Percentiles rank a stretch among this genome's conserved stretches.
Conservation (phyloP, 2,797 vertebrate genomes). For the Nannoperca australis region DNA sequence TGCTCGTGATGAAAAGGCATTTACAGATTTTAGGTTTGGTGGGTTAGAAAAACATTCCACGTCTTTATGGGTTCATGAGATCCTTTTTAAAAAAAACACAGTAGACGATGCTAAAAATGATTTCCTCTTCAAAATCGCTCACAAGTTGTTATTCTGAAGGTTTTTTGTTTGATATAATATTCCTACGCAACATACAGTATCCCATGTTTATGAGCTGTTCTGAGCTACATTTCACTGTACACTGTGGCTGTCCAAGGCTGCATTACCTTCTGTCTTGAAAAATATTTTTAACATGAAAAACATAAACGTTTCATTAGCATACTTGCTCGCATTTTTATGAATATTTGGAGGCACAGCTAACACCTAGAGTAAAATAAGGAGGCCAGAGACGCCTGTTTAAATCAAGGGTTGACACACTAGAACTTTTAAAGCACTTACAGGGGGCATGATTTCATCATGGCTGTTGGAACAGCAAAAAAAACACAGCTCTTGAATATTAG, state of each 20-base stretch:
- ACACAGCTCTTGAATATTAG: conserved; percentile 61
- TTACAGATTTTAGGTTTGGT: conserved; percentile 3
- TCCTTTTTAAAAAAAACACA: neutral
- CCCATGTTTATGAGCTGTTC: neutral
- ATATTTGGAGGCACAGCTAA: conserved; percentile 2
- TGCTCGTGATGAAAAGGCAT: conserved; percentile 17
- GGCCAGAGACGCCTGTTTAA: conserved; percentile 35
- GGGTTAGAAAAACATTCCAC: conserved; percentile 4
- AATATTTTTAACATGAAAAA: conserved; percentile 11
- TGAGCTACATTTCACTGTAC: neutral
- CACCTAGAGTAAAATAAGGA: conserved; percentile 27
- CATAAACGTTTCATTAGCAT: conserved; percentile 15
- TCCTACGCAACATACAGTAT: neutral
- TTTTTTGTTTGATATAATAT: conserved; percentile 16
- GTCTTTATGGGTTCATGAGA: neutral
- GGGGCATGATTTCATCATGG: conserved; percentile 53
- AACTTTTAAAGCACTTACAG: conserved; percentile 49
- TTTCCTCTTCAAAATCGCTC: neutral
- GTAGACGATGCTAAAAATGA: neutral
- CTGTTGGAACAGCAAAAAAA: conserved; percentile 33
- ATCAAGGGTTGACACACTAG: conserved; percentile 40
- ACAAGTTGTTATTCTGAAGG: neutral
- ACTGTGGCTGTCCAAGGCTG: neutral
- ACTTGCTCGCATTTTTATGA: conserved; percentile 11
- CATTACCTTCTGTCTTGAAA: neutral